phyloP scores from a whole-genome alignment of 1,140 invertebrate genomes.

The Pararge aegeria region DNA sequence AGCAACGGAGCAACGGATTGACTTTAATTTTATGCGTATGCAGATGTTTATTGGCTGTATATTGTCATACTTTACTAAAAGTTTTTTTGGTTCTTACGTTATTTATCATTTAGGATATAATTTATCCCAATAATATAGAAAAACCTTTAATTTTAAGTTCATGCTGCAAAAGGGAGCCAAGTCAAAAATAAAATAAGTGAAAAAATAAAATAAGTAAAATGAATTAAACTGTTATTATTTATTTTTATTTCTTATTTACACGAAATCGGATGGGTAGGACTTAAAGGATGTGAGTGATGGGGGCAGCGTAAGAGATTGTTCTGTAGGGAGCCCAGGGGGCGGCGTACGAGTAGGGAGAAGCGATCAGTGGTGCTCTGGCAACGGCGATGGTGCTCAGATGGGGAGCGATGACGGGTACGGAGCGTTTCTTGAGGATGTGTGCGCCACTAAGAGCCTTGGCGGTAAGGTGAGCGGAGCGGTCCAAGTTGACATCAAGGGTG shows the following conservation, averaged over 20 bases:
- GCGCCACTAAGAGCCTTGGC: constrained; percentile 46
- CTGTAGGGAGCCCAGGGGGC: constrained; percentile 2
- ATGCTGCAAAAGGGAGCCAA: no score
- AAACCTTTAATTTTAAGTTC: no score
- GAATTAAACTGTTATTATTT: no score
- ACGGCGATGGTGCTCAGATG: constrained; percentile 14
- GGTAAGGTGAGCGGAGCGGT: constrained; percentile 62
- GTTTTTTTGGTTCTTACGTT: no score
- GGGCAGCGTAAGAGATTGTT: constrained; percentile 13
- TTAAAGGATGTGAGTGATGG: constrained; percentile 16
- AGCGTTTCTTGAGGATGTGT: constrained; percentile 58
- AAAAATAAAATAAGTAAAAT: background rate
- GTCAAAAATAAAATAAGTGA: background rate
- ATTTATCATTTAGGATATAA: no score
- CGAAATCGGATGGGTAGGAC: background rate
- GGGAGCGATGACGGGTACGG: constrained; percentile 27
- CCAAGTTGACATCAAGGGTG: constrained; percentile 72
- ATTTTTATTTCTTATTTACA: background rate
- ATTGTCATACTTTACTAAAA: no score
- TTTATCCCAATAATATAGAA: no score
- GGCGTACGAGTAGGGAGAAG: constrained; percentile 10
- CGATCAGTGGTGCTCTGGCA: constrained; percentile 24
- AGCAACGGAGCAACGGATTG: no score
- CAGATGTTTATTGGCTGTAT: no score
- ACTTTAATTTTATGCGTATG: no score